phyloP scores from a whole-genome alignment of 2,113 vertebrate genomes.

The Dipodomys spectabilis region DNA sequence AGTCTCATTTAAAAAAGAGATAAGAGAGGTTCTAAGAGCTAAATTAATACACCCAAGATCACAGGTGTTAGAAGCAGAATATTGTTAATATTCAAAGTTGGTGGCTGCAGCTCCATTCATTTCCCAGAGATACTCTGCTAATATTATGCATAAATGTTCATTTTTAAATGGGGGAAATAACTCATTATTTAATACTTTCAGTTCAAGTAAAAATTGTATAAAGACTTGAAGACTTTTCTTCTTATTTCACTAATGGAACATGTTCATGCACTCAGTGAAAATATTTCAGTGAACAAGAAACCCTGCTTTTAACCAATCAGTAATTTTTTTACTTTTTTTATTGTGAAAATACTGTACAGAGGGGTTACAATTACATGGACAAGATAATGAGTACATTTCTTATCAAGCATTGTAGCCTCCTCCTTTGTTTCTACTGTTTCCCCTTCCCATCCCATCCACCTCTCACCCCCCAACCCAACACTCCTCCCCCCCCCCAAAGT shows the following conservation, averaged over 20 bases:
- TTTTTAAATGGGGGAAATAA: not conserved
- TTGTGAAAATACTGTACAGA: too few relatives aligned
- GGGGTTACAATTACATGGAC: too few relatives aligned
- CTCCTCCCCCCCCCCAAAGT: too few relatives aligned
- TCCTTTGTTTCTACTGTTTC: too few relatives aligned
- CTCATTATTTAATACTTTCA: conserved; percentile 19
- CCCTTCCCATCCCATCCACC: too few relatives aligned
- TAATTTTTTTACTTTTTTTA: not conserved
- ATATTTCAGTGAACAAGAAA: not conserved
- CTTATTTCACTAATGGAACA: not conserved
- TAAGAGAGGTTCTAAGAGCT: not conserved
- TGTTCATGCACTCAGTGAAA: not conserved
- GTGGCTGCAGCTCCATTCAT: not conserved
- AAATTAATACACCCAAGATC: conserved; percentile 18
- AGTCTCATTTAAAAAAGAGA: conserved; percentile 16
- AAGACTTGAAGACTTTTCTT: not conserved
- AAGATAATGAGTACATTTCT: too few relatives aligned
- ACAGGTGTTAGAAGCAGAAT: not conserved
- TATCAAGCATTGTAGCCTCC: too few relatives aligned
- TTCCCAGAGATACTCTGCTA: not conserved
- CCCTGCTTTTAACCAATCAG: not conserved
- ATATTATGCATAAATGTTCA: conserved; percentile 12
- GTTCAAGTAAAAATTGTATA: not conserved
- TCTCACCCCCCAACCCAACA: too few relatives aligned
- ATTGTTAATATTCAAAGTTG: conserved; percentile 42